Base-by-base conservation (phyloP, 2,113 vertebrate genomes). In the Bungarus multicinctus region DNA sequence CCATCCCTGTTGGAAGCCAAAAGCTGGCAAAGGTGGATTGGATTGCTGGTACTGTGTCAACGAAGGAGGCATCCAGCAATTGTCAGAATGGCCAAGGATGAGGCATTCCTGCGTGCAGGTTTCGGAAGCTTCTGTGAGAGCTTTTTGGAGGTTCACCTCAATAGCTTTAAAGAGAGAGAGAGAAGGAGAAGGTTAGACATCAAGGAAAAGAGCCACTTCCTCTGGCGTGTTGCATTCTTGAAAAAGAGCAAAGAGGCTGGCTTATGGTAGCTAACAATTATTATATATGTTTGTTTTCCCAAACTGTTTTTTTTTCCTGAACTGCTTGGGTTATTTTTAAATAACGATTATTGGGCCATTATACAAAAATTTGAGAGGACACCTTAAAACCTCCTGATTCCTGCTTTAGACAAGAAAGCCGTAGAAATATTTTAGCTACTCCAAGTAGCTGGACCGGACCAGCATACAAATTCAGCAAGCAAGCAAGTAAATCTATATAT, bases 41-140 rank as follows among this genome's bases (percentile, higher is more conserved):
- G 97, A 96, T 94, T 97, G 97, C 94, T 98, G 98, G 89, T 98
- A 98, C 94, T 98, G 98, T 93, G 98, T 97, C 98, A 99, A 94
- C 0, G 98, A 98, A 50, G 98, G 98, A 16, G 99, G 99, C 99
- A 99, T 99, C 99, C 99, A 99, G 97, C 99, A 99, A 98, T 98
- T 98, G 98, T 99, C 99, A 9, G 99, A 99, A 95, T 99, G 99
- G 95, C 99, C 99, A 22, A 99, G 98, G 97, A 99, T 99, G 94
- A 99, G 98, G 94, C 99, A 99, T 97, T 99, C 99, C 97, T 99
- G 99, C 3, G 99, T 99, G 95, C 99, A 99, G 97, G 98, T 99
- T 97, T 99, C 99, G 0, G 99, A 99, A 93, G 98, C 99, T 95
- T 99, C 99, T 5, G 98, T 98, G 95, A 99, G 95, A 47, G 98